Percentiles rank a stretch among this genome's conserved stretches.
phyloP scores from a whole-genome alignment of 2,113 vertebrate species.

The Peromyscus californicus region DNA sequence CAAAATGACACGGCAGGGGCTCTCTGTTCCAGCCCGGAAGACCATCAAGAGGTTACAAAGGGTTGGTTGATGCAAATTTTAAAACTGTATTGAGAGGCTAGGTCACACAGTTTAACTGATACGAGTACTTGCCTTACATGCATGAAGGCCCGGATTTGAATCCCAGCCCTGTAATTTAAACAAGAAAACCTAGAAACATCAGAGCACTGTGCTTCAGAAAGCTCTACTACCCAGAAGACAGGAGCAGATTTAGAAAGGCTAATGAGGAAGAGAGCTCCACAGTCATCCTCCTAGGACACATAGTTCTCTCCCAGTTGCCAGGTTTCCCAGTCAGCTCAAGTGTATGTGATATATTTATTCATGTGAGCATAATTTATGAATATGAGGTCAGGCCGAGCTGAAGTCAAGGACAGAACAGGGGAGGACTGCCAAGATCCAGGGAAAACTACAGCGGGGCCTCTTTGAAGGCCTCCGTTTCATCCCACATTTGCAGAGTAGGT shows the following conservation, averaged over 20 bases:
- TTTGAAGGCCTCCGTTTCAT: neutral
- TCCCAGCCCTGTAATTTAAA: neutral
- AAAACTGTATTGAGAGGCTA: neutral
- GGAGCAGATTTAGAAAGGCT: constrained; percentile 62
- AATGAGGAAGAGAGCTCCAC: constrained; percentile 22
- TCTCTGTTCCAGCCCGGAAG: neutral
- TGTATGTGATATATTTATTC: constrained; percentile 74
- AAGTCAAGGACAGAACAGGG: constrained; percentile 55
- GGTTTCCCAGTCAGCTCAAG: constrained; percentile 70
- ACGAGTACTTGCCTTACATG: neutral
- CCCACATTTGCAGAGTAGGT: neutral
- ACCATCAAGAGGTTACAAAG: neutral
- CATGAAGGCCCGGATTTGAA: too few relatives aligned
- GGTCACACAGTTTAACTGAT: neutral
- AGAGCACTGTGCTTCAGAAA: neutral
- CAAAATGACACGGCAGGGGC: neutral
- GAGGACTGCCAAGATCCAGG: constrained; percentile 60
- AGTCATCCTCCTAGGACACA: constrained; percentile 55
- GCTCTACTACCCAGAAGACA: neutral
- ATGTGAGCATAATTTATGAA: constrained; percentile 69
- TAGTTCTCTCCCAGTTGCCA: constrained; percentile 70
- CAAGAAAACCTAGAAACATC: neutral
- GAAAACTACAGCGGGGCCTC: neutral
- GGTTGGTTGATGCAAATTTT: neutral
- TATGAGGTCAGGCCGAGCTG: constrained; percentile 26